Evolutionary conservation across 2,888 invertebrate genomes (phyloP).

Genomic region (Thysanoteuthis rhombus): DNA sequence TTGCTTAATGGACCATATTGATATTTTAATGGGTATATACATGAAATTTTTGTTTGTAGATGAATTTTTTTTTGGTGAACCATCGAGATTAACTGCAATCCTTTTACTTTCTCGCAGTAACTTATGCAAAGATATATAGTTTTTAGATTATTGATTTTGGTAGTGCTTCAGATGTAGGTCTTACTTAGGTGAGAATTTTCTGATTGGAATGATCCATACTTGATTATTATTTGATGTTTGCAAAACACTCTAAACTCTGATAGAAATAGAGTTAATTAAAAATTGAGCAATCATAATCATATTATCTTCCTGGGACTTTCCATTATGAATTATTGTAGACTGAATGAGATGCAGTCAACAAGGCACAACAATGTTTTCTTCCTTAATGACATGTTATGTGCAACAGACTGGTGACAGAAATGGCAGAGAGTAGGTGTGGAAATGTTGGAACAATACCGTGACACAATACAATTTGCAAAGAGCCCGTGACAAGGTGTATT

Average conservation of each 20-base stretch:
- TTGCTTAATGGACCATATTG: not conserved
- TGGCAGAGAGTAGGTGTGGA: not conserved
- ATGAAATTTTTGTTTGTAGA: not conserved
- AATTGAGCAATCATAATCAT: not conserved
- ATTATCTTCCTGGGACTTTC: not conserved
- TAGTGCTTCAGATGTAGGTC: too few species aligned
- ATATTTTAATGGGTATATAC: conserved; percentile 12
- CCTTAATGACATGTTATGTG: not conserved
- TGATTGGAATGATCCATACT: not conserved
- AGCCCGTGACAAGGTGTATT: too few species aligned
- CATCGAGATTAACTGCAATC: not conserved
- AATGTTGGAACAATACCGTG: not conserved
- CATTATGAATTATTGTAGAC: not conserved
- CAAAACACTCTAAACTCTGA: not conserved
- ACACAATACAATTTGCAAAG: too few species aligned
- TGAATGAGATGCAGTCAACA: not conserved
- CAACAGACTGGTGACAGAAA: not conserved
- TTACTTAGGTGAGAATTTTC: not conserved
- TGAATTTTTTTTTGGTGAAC: not conserved
- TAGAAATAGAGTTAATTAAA: not conserved
- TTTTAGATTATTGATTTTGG: not conserved
- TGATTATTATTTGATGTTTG: not conserved
- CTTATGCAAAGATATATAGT: not conserved
- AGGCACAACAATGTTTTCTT: not conserved
- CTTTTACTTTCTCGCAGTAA: not conserved